phyloP scores from a whole-genome alignment of 2,888 invertebrate species.

The Oscheius sp. region DNA sequence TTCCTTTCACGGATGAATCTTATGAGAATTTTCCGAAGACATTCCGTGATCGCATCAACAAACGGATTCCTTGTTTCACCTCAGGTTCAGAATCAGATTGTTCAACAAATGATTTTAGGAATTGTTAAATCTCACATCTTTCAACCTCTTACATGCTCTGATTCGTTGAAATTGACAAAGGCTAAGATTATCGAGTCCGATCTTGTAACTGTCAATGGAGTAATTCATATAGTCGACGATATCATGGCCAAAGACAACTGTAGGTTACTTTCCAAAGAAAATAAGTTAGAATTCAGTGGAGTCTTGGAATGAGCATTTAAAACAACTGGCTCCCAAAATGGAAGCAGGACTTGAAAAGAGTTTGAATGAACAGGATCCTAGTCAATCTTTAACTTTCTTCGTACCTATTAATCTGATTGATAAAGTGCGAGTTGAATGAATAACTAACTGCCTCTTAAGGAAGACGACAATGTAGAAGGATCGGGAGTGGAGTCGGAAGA shows the following conservation, averaged over 20 bases:
- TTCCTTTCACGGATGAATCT: constrained; percentile 20
- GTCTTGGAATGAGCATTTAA: constrained; percentile 16
- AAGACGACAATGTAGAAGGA: constrained; percentile 3
- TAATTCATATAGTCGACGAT: constrained; percentile 22
- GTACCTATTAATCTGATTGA: constrained; percentile 1
- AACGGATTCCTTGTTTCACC: background rate
- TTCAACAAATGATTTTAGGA: background rate
- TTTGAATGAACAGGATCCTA: no score
- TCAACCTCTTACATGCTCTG: background rate
- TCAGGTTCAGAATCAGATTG: background rate
- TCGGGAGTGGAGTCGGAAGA: background rate
- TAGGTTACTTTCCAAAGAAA: background rate
- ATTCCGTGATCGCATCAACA: constrained; percentile 2
- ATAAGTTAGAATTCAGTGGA: constrained; percentile 5
- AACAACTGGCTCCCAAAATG: background rate
- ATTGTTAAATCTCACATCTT: constrained; percentile 11
- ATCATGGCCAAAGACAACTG: constrained; percentile 27
- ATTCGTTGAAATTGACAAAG: background rate
- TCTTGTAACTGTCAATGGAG: constrained; percentile 16
- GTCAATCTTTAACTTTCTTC: constrained; percentile 9
- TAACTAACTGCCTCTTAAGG: no score
- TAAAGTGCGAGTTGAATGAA: background rate
- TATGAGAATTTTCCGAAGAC: constrained; percentile 3
- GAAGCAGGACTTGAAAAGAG: background rate
- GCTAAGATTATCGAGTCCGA: constrained; percentile 16